Conservation (phyloP, 64 coral and sea anemone genomes). For the Stylophora pistillata region DNA sequence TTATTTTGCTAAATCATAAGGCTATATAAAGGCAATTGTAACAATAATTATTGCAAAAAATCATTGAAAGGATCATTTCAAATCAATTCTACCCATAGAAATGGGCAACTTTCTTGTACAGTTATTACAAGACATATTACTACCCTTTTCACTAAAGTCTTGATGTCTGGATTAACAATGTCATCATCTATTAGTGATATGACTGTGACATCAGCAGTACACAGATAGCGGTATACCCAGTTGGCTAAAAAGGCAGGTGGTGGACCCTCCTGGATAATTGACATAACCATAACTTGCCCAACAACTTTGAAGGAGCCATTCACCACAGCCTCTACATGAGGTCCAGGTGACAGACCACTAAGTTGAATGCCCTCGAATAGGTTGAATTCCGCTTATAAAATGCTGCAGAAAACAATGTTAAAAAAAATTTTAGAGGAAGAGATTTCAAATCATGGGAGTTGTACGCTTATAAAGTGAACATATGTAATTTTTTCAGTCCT, state of each 20-base stretch:
- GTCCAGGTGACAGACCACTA: no score
- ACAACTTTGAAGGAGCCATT: conserved; percentile 60
- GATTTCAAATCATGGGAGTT: no score
- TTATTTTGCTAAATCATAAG: conserved; percentile 31
- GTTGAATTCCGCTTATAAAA: no score
- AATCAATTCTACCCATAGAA: conserved; percentile 38
- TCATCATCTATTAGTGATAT: no score
- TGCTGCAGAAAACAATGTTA: no score
- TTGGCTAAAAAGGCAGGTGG: conserved; percentile 41
- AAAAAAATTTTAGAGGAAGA: no score
- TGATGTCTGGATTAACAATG: no score
- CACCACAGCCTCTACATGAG: no score
- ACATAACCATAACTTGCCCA: conserved; percentile 35
- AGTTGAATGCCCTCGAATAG: no score
- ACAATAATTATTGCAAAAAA: conserved; percentile 23
- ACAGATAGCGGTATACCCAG: conserved; percentile 45
- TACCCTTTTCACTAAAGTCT: conserved; percentile 31
- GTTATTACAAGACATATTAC: conserved; percentile 34
- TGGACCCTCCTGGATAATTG: conserved; percentile 39
- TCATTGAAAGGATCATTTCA: conserved; percentile 22
- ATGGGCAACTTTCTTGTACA: conserved; percentile 27
- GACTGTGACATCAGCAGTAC: conserved; percentile 28
- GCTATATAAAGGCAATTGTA: conserved; percentile 30
- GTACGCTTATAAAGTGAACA: not conserved
- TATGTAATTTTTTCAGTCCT: conserved; percentile 28